Conservation (phyloP, 1,140 invertebrate species). For the Pseudobourletiella spinata region DNA sequence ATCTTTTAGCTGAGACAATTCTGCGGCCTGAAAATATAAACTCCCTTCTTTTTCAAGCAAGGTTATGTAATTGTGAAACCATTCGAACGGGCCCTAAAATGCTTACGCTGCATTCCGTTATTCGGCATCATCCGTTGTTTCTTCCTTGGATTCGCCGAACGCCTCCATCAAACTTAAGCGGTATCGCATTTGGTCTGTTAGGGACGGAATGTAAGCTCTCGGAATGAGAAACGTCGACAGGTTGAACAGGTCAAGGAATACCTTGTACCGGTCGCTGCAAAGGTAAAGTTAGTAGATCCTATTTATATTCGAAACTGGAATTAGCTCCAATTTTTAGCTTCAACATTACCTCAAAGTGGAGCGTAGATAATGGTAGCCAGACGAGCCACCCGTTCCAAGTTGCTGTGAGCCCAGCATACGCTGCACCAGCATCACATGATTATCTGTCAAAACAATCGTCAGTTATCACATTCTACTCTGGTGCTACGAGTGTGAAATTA, state of each 20-base stretch:
- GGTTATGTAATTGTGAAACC: too few relatives aligned
- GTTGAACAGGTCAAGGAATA: slow-evolving; percentile 96
- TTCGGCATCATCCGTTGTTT: too few relatives aligned
- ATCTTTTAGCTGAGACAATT: too few relatives aligned
- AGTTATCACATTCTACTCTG: too few relatives aligned
- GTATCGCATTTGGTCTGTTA: slow-evolving; percentile 63
- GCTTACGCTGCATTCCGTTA: too few relatives aligned
- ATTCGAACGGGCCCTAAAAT: too few relatives aligned
- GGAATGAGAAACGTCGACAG: slow-evolving; percentile 92
- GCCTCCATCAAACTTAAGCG: slow-evolving; percentile 42
- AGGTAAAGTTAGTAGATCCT: slow-evolving; percentile 23
- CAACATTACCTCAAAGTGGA: slow-evolving; percentile 92
- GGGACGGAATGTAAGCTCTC: slow-evolving; percentile 74
- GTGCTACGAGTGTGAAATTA: too few relatives aligned
- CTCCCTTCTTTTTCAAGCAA: too few relatives aligned
- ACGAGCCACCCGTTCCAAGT: slow-evolving; percentile 92
- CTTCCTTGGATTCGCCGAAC: background rate
- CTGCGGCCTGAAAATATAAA: too few relatives aligned
- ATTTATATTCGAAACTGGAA: too few relatives aligned
- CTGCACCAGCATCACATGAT: slow-evolving; percentile 98
- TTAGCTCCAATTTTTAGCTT: too few relatives aligned
- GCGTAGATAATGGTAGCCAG: slow-evolving; percentile 94
- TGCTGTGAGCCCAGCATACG: slow-evolving; percentile 97
- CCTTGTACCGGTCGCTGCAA: slow-evolving; percentile 93
- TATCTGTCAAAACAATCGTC: slow-evolving; percentile 58